Evolutionary conservation across 1,140 invertebrate genomes (phyloP).

Genomic region (Drosophila azteca): DNA sequence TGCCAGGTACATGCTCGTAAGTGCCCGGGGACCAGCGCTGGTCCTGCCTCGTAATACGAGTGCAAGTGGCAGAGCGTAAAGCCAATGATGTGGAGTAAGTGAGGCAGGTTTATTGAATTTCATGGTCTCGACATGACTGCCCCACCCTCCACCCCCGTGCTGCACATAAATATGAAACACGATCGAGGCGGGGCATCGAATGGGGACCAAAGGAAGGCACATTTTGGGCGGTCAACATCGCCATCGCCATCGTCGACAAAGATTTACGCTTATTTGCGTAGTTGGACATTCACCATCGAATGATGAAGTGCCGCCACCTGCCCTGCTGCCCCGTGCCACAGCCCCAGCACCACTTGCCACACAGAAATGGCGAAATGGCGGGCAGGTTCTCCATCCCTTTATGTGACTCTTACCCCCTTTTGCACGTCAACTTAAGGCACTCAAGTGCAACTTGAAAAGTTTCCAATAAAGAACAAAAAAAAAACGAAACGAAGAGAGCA

Average conservation of each 20-base stretch:
- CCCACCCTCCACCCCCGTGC: neutral
- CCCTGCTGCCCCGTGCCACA: neutral
- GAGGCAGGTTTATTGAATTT: slow-evolving; percentile 70
- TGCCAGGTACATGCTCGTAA: too few species aligned
- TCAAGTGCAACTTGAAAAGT: slow-evolving; percentile 80
- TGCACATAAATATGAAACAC: slow-evolving; percentile 63
- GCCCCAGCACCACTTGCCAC: neutral
- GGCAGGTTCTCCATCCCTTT: neutral
- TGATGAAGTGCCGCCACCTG: slow-evolving; percentile 62
- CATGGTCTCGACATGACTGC: slow-evolving; percentile 14
- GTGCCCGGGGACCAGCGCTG: too few species aligned
- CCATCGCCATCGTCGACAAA: slow-evolving; percentile 32
- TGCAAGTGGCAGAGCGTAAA: slow-evolving; percentile 57
- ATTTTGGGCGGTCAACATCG: slow-evolving; percentile 23
- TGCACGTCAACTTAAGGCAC: slow-evolving; percentile 60
- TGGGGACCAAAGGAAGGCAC: neutral
- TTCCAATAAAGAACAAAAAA: slow-evolving; percentile 49
- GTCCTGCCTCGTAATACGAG: slow-evolving; percentile 3
- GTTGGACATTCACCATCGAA: slow-evolving; percentile 73
- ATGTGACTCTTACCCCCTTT: slow-evolving; percentile 27
- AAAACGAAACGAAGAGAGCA: slow-evolving; percentile 1
- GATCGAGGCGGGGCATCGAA: slow-evolving; percentile 28
- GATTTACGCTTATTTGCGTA: slow-evolving; percentile 81
- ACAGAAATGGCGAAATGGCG: neutral
- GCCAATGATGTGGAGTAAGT: slow-evolving; percentile 47